Evolutionary conservation across 2,797 vertebrate species (phyloP).

Genomic region (Syncerus caffer): DNA sequence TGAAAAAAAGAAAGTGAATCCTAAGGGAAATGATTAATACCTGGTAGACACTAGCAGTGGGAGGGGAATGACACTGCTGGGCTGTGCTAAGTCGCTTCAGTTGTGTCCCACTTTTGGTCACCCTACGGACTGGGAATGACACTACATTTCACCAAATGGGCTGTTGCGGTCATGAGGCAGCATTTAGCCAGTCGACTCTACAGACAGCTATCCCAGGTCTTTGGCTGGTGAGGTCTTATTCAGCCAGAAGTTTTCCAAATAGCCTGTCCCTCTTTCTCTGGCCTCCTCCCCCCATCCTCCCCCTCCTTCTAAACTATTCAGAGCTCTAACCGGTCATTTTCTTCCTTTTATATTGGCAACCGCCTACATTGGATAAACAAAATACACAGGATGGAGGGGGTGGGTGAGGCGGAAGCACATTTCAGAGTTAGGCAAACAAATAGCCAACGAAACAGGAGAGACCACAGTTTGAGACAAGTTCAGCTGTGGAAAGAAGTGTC

Average conservation of each 20-base stretch:
- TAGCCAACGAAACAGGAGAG: constrained; percentile 48
- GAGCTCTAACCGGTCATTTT: constrained; percentile 69
- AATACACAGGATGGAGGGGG: constrained; percentile 36
- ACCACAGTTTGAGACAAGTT: constrained; percentile 55
- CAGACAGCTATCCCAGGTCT: not conserved
- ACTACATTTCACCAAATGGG: not conserved
- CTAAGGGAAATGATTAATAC: not conserved
- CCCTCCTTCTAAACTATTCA: constrained; percentile 30
- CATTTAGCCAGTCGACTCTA: not conserved
- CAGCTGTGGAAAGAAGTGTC: constrained; percentile 68
- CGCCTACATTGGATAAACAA: constrained; percentile 50
- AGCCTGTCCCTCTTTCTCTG: not conserved
- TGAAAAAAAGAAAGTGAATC: not conserved
- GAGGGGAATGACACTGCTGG: accelerated
- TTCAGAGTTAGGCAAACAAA: constrained; percentile 73
- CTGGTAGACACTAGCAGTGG: not conserved
- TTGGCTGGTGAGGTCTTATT: not conserved
- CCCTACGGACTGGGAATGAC: not conserved
- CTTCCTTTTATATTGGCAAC: constrained; percentile 64
- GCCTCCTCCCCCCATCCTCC: not conserved
- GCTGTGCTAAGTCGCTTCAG: not conserved
- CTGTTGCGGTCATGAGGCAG: not conserved
- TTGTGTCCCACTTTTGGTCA: not conserved
- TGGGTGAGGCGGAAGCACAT: not conserved
- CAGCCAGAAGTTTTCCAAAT: not conserved